Evolutionary conservation across 2,797 vertebrate species (phyloP), one percentile per base, ranked within the genome.

Genomic region (Lepilemur ruficaudatus): DNA sequence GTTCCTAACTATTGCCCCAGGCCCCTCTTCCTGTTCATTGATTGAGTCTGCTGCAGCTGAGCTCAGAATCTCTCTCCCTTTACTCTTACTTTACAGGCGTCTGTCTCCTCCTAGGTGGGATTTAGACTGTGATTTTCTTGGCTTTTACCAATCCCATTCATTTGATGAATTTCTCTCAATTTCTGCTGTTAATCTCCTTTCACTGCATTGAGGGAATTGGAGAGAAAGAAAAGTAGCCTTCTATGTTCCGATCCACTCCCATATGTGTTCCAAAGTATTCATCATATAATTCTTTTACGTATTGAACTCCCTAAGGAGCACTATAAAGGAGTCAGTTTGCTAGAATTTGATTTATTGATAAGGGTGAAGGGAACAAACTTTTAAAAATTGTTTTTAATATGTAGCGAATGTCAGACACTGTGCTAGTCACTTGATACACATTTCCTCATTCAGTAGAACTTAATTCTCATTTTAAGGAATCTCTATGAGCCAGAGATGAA

Each of bases 341-440:
- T 50, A 84, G n/a, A 85, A 82, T 70, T 94, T 69, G 22, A 93
- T 69, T 94, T 93, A 79, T 63, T 72, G 72, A 41, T 72, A 76
- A n/a, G 20, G 48, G 17, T 84, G 55, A 93, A 38, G 25, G 81
- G 70, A 89, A 69, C 38, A 76, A 93, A 79, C 11, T 52, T 88
- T 75, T 90, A 46, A 63, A 46, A 46, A 48, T 80, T 83, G 78
- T 35, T 87, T 95, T 89, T 87, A 91, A 93, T 35, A 46, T 57
- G 4, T 23, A 63, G 20, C 35, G 3, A 91, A 41, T 67, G 25
- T 73, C 78, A 59, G 61, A 81, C 7, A 50, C 12, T 67, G 18
- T 28, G 25, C 28, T 41, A 46, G 28, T 80, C 41, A 4, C 41
- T 96, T 89, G 75, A 69, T 73, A 59, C 20, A 61, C 23, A 84